These are phyloP conservation scores for Danaus chrysippus DNA, from an alignment of 2,888 invertebrate species.

Conservation along the genomic window DNA sequence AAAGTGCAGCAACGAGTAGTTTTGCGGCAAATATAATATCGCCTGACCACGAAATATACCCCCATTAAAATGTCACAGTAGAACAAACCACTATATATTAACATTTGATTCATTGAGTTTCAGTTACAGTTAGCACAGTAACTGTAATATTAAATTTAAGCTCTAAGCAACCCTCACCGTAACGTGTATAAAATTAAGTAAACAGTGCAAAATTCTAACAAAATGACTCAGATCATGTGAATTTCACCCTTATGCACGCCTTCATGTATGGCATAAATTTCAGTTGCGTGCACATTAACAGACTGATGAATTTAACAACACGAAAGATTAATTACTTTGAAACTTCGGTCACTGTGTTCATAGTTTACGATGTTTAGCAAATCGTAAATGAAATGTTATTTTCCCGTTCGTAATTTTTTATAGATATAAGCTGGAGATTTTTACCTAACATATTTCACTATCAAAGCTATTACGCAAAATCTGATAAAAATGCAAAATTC, in stretches of 20 bases:
- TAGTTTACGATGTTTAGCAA: not conserved
- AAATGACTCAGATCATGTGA: not conserved
- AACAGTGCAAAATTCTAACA: not conserved
- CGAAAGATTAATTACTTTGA: slow-evolving; percentile 7
- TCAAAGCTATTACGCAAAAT: not conserved
- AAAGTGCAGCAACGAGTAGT: slow-evolving; percentile 42
- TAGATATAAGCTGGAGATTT: not conserved
- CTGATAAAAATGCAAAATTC: not conserved
- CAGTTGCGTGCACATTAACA: slow-evolving; percentile 27
- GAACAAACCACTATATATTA: slow-evolving; percentile 32
- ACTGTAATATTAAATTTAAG: slow-evolving; percentile 1
- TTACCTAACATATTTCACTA: not conserved
- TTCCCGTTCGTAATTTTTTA: not conserved
- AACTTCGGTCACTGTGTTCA: slow-evolving; percentile 3
- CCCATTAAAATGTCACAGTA: slow-evolving; percentile 39
- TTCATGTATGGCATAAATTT: slow-evolving; percentile 26
- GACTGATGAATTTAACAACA: slow-evolving; percentile 22
- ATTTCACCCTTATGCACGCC: slow-evolving; percentile 21
- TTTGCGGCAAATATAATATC: slow-evolving; percentile 54
- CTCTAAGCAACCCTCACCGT: slow-evolving; percentile 3
- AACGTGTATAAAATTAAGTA: not conserved
- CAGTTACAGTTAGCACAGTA: slow-evolving; percentile 19
- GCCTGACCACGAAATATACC: slow-evolving; percentile 52
- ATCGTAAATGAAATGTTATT: not conserved
- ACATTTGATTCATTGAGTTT: slow-evolving; percentile 31